Evolutionary conservation across 2,888 invertebrate species (phyloP).

Genomic region (Pseudoips prasinana): DNA sequence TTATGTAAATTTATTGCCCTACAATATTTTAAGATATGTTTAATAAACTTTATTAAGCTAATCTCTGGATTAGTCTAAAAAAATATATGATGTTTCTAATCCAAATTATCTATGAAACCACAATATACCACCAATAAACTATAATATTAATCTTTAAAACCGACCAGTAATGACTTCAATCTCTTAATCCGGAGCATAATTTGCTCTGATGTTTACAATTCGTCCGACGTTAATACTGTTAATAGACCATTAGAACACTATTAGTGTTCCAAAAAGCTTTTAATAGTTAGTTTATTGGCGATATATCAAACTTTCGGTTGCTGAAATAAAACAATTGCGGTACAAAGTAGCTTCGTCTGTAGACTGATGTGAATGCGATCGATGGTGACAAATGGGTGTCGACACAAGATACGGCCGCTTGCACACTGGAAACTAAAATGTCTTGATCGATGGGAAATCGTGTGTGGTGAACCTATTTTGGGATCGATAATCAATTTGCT

Average conservation of each 20-base stretch:
- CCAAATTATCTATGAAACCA: too few species aligned
- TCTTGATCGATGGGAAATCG: constrained; percentile 8
- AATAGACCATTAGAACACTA: constrained; percentile 7
- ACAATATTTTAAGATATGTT: too few species aligned
- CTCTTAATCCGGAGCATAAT: constrained; percentile 29
- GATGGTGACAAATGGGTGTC: constrained; percentile 74
- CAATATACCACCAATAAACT: neutral
- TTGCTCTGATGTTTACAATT: constrained; percentile 27
- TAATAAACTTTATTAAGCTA: too few species aligned
- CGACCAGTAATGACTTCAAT: constrained; percentile 23
- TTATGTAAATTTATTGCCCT: too few species aligned
- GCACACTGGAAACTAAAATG: constrained; percentile 31
- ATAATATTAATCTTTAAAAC: constrained; percentile 16
- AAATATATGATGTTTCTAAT: too few species aligned
- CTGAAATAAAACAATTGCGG: constrained; percentile 42
- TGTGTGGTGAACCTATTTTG: neutral
- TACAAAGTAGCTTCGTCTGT: constrained; percentile 35
- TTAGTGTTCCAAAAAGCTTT: constrained; percentile 22
- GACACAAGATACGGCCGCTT: constrained; percentile 42
- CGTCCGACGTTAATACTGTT: constrained; percentile 20
- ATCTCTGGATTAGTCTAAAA: too few species aligned
- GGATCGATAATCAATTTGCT: neutral
- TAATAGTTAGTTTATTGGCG: constrained; percentile 29
- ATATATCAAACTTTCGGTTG: constrained; percentile 36
- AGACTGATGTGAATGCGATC: constrained; percentile 55